Base-by-base conservation (phyloP, 2,888 invertebrate genomes). In the Lepidochrysops patricia region DNA sequence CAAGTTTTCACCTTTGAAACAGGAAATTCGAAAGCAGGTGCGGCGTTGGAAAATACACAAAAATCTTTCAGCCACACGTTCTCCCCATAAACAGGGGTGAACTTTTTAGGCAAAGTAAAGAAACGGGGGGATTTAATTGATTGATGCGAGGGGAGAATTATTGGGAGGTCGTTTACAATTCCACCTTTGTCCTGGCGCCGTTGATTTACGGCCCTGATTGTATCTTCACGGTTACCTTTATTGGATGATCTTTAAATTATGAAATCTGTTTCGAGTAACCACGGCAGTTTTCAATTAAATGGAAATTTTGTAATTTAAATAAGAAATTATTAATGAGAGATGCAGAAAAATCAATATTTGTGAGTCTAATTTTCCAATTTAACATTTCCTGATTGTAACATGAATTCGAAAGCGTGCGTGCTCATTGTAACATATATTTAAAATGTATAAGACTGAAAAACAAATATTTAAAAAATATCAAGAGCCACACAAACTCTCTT, bases 71-170 rank as follows among this genome's bases (percentile, higher is more conserved):
- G 23, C 48, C 9, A 32, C 54, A 32, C 54, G 54, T 54, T 15
- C 27, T 9, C 26, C 15, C 54, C 29, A 32, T 54, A 54, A 54
- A 54, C 54, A 54, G 19, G 9, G 50, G 26, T 7, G 54, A 54
- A 54, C 32, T 54, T 54, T 54, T 54, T 29, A 54, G 54, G 54
- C 32, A 54, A 54, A 54, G 54, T 54, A 54, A 54, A 54, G 54
- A 54, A 54, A 54, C 15, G 15, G 54, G 54, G 54, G 52, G 32
- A 23, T 54, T 54, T 54, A 71, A 70, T 71, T 70, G 68, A 70
- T 70, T 68, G 67, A 73, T 72, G 70, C 70, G 69, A 74, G 64
- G 70, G 70, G 65, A 63, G 64, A 63, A 61, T 67, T 68, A 69
- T 69, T 67, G 68, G 69, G 60, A 66, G 65, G 62, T 66, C 65